Evolutionary conservation across 2,113 vertebrate genomes (phyloP), one percentile per base, ranked within the genome.

Genomic region (Orientallactaga bullata): DNA sequence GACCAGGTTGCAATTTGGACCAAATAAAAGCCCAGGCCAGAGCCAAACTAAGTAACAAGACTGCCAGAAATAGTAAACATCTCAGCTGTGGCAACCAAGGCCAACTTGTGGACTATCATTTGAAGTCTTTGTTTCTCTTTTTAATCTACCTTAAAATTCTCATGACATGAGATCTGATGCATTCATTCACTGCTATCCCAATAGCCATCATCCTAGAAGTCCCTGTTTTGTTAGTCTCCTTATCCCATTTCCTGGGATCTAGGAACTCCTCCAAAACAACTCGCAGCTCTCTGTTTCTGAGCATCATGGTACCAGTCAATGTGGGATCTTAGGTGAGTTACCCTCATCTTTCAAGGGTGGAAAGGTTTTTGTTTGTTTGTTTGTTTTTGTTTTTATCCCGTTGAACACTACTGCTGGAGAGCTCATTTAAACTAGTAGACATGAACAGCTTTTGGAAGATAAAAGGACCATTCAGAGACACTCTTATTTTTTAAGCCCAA

Each of bases 311-410:
- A 39, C 93, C 51, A 61, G 65, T 87, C 32, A 92, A 35, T 55
- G 9, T 42, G 10, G 85, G 7, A 58, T 51, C 7, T 69, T 76
- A 85, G 92, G 94, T 97, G 82, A 95, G 94, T 97, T 91, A 79
- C 51, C 32, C 21, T 69, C 24, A 65, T 77, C 11, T 87, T 16
- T 80, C 74, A 91, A 66, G 65, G 85, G 30, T 69, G 73, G 68
- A 89, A 51, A 5, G 23, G 55, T 73, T 23, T 42, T 6, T 5
- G 30, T 55, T 73, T 68, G 23, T n/a, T 82, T 82, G 61, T 86
- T 89, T 78, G 26, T 51, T 65, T 74, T 77, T 86, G 89, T 12
- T 83, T 82, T 47, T 81, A 39, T 72, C 15, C 24, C 76, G 28
- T 13, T 47, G 63, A 42, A 3, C 26, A 60, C 0, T 84, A 32